Base-by-base conservation (phyloP, 2,797 vertebrate genomes). In the Poecilia wingei region DNA sequence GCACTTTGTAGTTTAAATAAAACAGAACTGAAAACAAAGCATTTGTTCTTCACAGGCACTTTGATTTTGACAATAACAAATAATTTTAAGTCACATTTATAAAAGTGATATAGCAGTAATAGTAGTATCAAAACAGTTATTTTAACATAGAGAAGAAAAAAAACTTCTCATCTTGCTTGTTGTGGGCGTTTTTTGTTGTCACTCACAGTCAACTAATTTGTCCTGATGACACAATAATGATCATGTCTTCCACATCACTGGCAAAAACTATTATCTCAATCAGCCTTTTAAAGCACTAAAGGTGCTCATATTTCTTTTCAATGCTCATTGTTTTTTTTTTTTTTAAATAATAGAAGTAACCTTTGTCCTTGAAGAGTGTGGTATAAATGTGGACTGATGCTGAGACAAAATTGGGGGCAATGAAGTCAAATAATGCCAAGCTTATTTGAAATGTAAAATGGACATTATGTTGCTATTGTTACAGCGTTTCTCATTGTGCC, bases 241-340 rank as follows among this genome's bases (percentile, higher is more conserved):
- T 75, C 59, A 77, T 87, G 83, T 79, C 82, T 64, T 31, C 14
- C 76, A 72, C 72, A 76, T 81, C 64, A 77, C 33, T 49, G 31
- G 66, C 81, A 84, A 81, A 79, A 86, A 78, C 76, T 78, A 80
- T 83, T 80, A 88, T 86, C 82, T 79, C 79, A 82, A 70, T 86
- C 49, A 78, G 53, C 39, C 51, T 72, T 49, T 14, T 18, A 20
- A 41, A 69, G 39, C 18, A 39, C 68, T 71, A 36, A 49, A 53
- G 77, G 14, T 55, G 6, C 33, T 75, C 18, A 71, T 13, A 47
- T 31, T 79, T 71, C 46, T 57, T 57, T 72, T 57, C 3, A 81
- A 72, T 33, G 55, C 59, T 66, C 3, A 70, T 74, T 64, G 13
- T 70, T 76, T 13, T 79, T n/a, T 74, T 64, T 10, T 70, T 76